A percentile compares a stretch with the other conserved stretches of the same genome.
These are phyloP conservation scores for Pomatostomus ruficeps DNA, from an alignment of 2,113 vertebrate genomes.

Conservation along the genomic window DNA sequence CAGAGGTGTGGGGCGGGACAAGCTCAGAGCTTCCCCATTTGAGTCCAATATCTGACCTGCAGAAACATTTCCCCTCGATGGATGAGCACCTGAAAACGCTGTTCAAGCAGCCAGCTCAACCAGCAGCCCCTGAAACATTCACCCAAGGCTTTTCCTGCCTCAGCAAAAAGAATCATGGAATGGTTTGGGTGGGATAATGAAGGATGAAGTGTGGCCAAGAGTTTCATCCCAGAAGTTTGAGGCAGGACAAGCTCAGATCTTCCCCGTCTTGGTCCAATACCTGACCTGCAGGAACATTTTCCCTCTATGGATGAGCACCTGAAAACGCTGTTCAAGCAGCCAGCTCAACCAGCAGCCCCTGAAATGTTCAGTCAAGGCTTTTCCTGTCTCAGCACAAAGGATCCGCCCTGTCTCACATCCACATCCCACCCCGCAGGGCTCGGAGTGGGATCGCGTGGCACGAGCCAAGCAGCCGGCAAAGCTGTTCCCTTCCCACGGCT, in stretches of 20 bases:
- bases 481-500: neutral
- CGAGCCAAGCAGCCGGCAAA: neutral
- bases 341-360: neutral
- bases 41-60: fast-evolving
- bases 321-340: neutral
- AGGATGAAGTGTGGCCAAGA: fast-evolving
- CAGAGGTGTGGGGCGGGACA: neutral
- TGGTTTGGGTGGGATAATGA: neutral
- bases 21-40: neutral
- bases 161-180: neutral
- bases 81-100: neutral
- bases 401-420: neutral
- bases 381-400: neutral
- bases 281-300: neutral
- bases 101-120: neutral
- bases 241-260: neutral
- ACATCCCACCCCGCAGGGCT: fast-evolving
- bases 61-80: neutral
- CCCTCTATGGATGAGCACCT: fast-evolving
- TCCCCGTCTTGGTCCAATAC: fast-evolving
- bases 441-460: fast-evolving
- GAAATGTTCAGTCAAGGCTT: neutral
- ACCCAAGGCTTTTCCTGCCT: neutral
- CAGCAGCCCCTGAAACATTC: neutral
- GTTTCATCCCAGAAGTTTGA: neutral